Percentiles rank a stretch among this genome's conserved stretches.
These are phyloP conservation scores for Thymelicus lineola DNA, from an alignment of 2,888 invertebrate species.

Conservation along the genomic window DNA sequence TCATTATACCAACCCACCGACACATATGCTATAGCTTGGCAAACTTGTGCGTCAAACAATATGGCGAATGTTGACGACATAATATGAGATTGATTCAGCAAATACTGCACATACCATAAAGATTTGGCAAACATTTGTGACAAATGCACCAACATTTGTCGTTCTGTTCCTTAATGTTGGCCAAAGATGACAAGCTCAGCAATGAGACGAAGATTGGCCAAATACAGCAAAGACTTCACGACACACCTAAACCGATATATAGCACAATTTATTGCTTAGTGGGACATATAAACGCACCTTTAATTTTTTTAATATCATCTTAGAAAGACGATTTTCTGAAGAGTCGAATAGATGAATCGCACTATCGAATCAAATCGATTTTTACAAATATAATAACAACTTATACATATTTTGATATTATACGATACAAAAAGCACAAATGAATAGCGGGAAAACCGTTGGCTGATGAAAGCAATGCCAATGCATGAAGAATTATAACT, in stretches of 20 bases:
- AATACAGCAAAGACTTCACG: conserved; percentile 15
- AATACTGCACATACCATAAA: neutral
- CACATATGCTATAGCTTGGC: neutral
- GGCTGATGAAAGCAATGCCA: conserved; percentile 25
- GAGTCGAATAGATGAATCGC: too few species aligned
- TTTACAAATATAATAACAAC: too few species aligned
- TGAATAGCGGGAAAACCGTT: conserved; percentile 44
- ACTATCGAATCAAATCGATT: too few species aligned
- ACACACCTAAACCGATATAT: neutral
- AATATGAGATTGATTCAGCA: neutral
- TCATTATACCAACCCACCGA: neutral
- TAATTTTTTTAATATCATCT: neutral
- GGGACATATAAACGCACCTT: neutral
- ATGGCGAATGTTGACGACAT: neutral
- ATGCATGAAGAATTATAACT: conserved; percentile 14
- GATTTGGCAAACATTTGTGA: conserved; percentile 17
- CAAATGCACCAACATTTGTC: neutral
- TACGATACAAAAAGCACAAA: conserved; percentile 40
- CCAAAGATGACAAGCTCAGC: neutral
- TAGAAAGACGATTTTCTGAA: too few species aligned
- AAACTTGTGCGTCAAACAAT: neutral
- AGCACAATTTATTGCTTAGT: neutral
- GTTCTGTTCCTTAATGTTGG: neutral
- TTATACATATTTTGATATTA: neutral
- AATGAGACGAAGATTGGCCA: neutral